A percentile compares a stretch with the other conserved stretches of the same genome.
These are phyloP conservation scores for Brevipalpus yothersi DNA, from an alignment of 1,140 invertebrate genomes.

Conservation along the genomic window DNA sequence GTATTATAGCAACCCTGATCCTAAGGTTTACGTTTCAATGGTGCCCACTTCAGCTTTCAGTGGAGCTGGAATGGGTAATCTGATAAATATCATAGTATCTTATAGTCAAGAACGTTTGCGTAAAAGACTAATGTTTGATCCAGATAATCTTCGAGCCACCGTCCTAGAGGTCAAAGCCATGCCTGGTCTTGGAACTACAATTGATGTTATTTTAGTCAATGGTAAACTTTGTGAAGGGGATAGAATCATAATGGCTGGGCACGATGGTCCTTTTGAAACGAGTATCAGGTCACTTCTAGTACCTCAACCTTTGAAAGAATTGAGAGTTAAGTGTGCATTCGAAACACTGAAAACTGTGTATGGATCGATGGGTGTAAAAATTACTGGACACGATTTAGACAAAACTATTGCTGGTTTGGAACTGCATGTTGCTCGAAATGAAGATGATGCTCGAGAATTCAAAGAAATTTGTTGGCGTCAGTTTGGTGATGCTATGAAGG, in stretches of 20 bases:
- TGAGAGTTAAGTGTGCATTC: conserved; percentile 92
- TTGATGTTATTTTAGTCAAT: conserved; percentile 95
- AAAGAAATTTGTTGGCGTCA: conserved; percentile 22
- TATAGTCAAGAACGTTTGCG: conserved; percentile 70
- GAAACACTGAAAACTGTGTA: conserved; percentile 80
- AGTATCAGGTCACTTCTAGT: conserved; percentile 88
- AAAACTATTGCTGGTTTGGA: conserved; percentile 76
- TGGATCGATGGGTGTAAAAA: conserved; percentile 94
- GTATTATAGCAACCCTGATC: conserved; percentile 87
- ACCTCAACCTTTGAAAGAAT: conserved; percentile 89
- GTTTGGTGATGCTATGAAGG: conserved; percentile 47
- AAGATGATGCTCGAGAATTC: conserved; percentile 73
- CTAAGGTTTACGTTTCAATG: conserved; percentile 69
- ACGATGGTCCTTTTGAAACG: conserved; percentile 91
- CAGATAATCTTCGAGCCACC: conserved; percentile 77
- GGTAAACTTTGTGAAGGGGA: conserved; percentile 75
- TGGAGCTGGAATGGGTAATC: conserved; percentile 86
- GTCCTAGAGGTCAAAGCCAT: conserved; percentile 98
- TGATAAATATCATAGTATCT: conserved; percentile 74
- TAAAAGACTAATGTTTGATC: conserved; percentile 59
- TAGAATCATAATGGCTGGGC: conserved; percentile 80
- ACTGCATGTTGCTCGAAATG: conserved; percentile 57
- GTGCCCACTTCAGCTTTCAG: conserved; percentile 93
- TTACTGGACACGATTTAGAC: conserved; percentile 89
- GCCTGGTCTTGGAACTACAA: conserved; percentile 87